These are phyloP conservation scores for Julus scanicus DNA, from an alignment of 2,888 invertebrate genomes.

Conservation along the genomic window DNA sequence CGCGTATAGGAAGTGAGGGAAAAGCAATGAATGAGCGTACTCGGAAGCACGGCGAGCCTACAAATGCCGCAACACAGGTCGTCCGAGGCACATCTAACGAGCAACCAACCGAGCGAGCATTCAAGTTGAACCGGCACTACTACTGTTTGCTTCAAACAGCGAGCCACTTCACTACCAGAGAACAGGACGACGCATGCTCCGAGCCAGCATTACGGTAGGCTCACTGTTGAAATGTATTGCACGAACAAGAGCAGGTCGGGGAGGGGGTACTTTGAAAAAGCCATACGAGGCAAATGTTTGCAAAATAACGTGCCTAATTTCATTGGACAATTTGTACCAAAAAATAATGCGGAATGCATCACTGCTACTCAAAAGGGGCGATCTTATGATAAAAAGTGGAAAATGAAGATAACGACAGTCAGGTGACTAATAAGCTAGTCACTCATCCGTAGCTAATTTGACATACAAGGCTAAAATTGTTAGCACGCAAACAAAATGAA, in stretches of 20 bases:
- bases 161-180: not conserved
- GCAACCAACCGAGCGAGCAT: not conserved
- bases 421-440: too few relatives aligned
- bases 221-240: not conserved
- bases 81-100: slow-evolving; percentile 28
- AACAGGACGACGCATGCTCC: not conserved
- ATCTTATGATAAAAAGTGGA: too few relatives aligned
- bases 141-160: slow-evolving; percentile 31
- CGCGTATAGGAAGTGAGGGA: not conserved
- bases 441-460: too few relatives aligned
- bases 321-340: too few relatives aligned
- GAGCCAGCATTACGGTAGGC: not conserved
- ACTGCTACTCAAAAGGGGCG: too few relatives aligned
- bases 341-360: too few relatives aligned
- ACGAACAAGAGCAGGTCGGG: not conserved
- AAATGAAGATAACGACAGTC: too few relatives aligned
- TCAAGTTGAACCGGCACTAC: not conserved
- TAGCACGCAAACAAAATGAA: too few relatives aligned
- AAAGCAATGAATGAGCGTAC: slow-evolving; percentile 24
- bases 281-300: too few relatives aligned
- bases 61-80: slow-evolving; percentile 38
- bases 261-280: too few relatives aligned
- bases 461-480: too few relatives aligned
- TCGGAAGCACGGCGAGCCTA: slow-evolving; percentile 11
- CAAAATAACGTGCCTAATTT: too few relatives aligned